Base-by-base conservation (phyloP, 2,888 invertebrate species). In the Drosophila lacicola region DNA sequence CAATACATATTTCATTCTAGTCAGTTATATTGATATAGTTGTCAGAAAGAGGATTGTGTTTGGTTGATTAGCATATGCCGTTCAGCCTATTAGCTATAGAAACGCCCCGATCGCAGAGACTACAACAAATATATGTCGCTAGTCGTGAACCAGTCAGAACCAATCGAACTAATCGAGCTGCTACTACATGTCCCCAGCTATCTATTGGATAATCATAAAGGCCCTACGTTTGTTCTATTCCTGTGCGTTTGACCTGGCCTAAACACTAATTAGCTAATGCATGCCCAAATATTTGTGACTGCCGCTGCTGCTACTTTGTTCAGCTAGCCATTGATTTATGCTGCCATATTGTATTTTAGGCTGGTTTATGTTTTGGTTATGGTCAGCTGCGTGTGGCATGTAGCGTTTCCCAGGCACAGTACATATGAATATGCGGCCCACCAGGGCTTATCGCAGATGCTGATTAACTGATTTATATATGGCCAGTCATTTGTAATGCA, bases 381-480 rank as follows among this genome's bases (percentile, higher is more conserved):
- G 53, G 50, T 37, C 56, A 42, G 58, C 51, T 71, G 67, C 65
- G 63, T 71, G 67, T 71, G 70, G 76, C 76, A 47, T 68, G 65
- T 29, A 54, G 62, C 53, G 34, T 67, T 76, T 77, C 61, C 78
- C 74, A 58, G 53, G 49, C 71, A 71, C 50, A 67, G 63, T 67
- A 47, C 57, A 47, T 61, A 55, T 58, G 74, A 80, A 70, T 75
- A 74, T 72, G 76, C 69, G 78, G 71, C 57, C 77, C 70, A 69
- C 63, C 70, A 74, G 72, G 61, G 78, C 69, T 88, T 86, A 85
- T 85, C 85, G 68, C 60, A 69, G 87, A 89, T 82, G 88, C 74
- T 80, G 84, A 87, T 86, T 86, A 87, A 78, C 89, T 85, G 89
- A 85, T 88, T 83, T 80, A 77, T 79, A 77, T 77, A 81, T 74